phyloP scores from a whole-genome alignment of 2,113 vertebrate genomes.

The Girardinichthys multiradiatus region DNA sequence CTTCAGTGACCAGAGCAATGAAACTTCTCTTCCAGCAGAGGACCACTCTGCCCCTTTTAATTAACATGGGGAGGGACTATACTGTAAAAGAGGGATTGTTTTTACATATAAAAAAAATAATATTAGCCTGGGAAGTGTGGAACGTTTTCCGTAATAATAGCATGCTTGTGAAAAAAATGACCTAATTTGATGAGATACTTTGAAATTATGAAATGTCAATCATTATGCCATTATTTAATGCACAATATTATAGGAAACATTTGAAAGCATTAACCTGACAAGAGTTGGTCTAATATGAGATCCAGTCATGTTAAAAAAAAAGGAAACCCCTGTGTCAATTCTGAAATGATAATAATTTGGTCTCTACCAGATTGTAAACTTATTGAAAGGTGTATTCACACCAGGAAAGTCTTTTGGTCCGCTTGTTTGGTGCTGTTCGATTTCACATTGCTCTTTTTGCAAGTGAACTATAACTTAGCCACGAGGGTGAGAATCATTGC shows the following conservation, averaged over 20 bases:
- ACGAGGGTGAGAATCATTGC: no score
- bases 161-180: not conserved
- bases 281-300: not conserved
- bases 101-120: not conserved
- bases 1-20: conserved; percentile 20
- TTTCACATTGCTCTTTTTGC: no score
- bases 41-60: not conserved
- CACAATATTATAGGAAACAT: no score
- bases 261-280: no score
- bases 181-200: not conserved
- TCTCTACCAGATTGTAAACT: no score
- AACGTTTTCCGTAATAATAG: not conserved
- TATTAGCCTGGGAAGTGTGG: not conserved
- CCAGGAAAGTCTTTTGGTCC: no score
- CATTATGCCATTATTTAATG: not conserved
- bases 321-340: no score
- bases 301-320: not conserved
- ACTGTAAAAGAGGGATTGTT: not conserved
- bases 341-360: no score
- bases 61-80: not conserved
- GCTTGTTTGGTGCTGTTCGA: no score
- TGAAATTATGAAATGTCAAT: not conserved
- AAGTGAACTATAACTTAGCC: no score
- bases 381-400: no score
- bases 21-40: not conserved